Conservation (phyloP, 2,113 vertebrate genomes). For the Phoxinus phoxinus region DNA sequence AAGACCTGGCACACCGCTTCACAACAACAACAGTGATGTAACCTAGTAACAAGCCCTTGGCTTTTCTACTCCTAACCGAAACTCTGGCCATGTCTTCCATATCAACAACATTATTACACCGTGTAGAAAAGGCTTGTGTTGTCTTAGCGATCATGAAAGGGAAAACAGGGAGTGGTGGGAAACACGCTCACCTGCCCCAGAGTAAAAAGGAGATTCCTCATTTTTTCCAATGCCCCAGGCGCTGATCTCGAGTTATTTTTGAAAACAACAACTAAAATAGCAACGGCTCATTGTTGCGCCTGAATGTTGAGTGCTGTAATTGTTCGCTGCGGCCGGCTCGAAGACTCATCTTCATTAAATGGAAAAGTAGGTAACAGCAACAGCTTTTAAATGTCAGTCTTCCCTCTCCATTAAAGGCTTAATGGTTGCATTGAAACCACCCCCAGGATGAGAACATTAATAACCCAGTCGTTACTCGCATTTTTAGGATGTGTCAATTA, state of each 20-base stretch:
- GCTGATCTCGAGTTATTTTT: constrained; percentile 70
- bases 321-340: constrained; percentile 43
- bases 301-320: constrained; percentile 58
- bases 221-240: constrained; percentile 76
- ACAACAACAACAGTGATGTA: constrained; percentile 81
- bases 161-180: constrained; percentile 68
- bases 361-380: constrained; percentile 66
- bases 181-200: constrained; percentile 72
- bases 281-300: constrained; percentile 56
- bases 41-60: constrained; percentile 79
- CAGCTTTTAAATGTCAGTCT: constrained; percentile 74
- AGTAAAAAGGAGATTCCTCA: constrained; percentile 70
- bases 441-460: constrained; percentile 76
- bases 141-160: constrained; percentile 64
- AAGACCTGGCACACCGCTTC: constrained; percentile 75
- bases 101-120: constrained; percentile 69
- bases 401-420: constrained; percentile 79
- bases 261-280: constrained; percentile 71
- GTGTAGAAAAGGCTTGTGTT: constrained; percentile 72
- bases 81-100: constrained; percentile 75
- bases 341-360: constrained; percentile 71
- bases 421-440: constrained; percentile 73
- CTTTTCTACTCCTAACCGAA: constrained; percentile 71
- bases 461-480: constrained; percentile 73
- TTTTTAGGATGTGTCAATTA: constrained; percentile 78